Base-by-base conservation (phyloP, 2,113 vertebrate species). In the Microtus oregoni region DNA sequence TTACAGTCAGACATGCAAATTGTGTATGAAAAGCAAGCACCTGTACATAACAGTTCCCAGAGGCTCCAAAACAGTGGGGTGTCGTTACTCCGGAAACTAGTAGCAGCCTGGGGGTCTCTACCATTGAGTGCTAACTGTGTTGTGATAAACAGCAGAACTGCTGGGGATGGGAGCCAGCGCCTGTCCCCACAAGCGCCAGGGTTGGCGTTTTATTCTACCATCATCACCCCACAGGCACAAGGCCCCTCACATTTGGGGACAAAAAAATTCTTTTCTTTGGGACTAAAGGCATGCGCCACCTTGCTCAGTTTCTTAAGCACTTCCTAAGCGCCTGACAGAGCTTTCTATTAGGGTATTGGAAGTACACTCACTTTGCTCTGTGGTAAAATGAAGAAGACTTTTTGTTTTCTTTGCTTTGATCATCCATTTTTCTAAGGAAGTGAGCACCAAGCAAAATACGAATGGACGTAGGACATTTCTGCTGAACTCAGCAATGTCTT, bases 341-440 rank as follows among this genome's bases (percentile, higher is more conserved):
- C 89, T 96, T 86, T 91, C 52, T 89, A 32, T 41, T 85, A 28
- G 63, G 58, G 67, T 26, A 13, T 38, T n/a, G 77, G 68, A 94
- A 94, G 85, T 13, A 22, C 32, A 41, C 86, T 22, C 94, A 67
- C 86, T 97, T 96, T 91, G 95, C 89, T 94, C 94, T 89, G 72
- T n/a, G 63, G 61, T 92, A 75, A 97, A 95, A 91, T 47, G 67
- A 92, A 86, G 86, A 94, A 86, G 86, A 95, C 73, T 68, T 96
- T 90, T 35, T 89, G 68, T 92, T 96, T 95, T 83, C 72, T 89
- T 92, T 82, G 89, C 94, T 83, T 95, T n/a, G 22, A 91, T 73
- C 52, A 26, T 89, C 65, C 88, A 75, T 97, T 97, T 98, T 96
- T 94, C 52, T 89, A 97, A 91, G 96, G 95, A 94, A 96, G 83